These are phyloP conservation scores for Cyphomyrus discorhynchus DNA, from an alignment of 2,113 vertebrate genomes.

Conservation along the genomic window DNA sequence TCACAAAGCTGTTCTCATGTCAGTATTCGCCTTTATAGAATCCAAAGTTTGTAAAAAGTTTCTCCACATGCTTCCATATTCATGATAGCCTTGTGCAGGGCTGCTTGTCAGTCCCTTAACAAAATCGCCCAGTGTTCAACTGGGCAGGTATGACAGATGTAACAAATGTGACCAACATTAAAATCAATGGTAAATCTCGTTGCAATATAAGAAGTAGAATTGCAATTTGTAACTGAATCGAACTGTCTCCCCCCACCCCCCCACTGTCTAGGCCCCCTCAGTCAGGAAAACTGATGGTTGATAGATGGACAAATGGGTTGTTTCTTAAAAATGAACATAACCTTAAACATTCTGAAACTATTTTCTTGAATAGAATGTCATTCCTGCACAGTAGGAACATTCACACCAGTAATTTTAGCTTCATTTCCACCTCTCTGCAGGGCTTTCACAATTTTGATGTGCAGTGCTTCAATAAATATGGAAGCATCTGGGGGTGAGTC, in stretches of 20 bases:
- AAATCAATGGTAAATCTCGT: no score
- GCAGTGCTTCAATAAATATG: slow-evolving; percentile 66
- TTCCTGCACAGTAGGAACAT: not conserved
- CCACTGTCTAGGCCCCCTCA: not conserved
- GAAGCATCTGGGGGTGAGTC: slow-evolving; percentile 66
- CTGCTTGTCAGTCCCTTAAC: no score
- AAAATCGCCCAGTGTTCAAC: no score
- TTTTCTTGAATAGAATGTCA: not conserved
- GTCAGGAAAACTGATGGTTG: not conserved
- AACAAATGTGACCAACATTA: no score
- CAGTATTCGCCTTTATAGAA: not conserved
- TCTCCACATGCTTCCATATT: no score
- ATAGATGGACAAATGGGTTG: not conserved
- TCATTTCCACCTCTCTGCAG: slow-evolving; percentile 42
- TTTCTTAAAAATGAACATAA: not conserved
- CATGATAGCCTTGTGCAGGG: no score
- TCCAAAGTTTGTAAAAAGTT: not conserved
- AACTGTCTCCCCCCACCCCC: no score
- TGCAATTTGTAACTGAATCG: no score
- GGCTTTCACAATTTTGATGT: slow-evolving; percentile 54
- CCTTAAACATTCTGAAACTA: not conserved
- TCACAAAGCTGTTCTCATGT: not conserved
- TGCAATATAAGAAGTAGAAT: no score
- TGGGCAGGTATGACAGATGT: no score
- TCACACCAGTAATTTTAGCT: not conserved